Evolutionary conservation across 1,140 invertebrate species (phyloP), one percentile per base, ranked within the genome.

Genomic region (Harlomillsia oculata): DNA sequence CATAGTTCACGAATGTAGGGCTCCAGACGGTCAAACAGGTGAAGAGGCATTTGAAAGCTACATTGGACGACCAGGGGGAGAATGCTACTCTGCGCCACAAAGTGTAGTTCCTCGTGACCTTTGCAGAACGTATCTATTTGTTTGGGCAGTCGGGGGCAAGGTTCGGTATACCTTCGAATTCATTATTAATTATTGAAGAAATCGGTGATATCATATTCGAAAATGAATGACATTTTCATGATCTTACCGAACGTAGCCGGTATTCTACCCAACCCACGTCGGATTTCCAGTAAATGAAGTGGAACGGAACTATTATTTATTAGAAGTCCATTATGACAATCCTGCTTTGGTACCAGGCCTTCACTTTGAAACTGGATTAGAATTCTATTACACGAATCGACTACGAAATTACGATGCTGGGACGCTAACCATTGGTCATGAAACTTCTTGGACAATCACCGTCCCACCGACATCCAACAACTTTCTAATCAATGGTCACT

Each of bases 271-370:
- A 5, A 43, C 57, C 14, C 36, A 57, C 16, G 30, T 61, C 11
- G 59, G 59, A 5, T 28, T 52, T 21, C 49, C 53, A 1, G 29
- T 61, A 1, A 44, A 43, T 0, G 26, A 20, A 26, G 32, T 26
- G 16, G 36, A 50, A 32, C 18, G 32, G 2, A 30, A 56, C 5
- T 61, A 56, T 21, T 28, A 48, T 25, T 41, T 61, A 18, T 11
- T 61, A 5, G 59, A 61, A 39, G 26, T 61, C 5, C 59, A 61
- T n/a, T 61, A 52, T 20, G 59, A 61, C 29, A 61, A 61, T 52
- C 59, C 53, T n/a, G 18, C 50, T 13, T 8, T 29, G 13, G 18
- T 20, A 1, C n/a, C 18, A 3, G 46, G 37, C 13, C 5, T 60
- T 21, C 0, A 20, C 23, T 60, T 44, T 29, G 34, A 37, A 23